phyloP scores from a whole-genome alignment of 2,888 invertebrate genomes.

The Escarpia spicata region DNA sequence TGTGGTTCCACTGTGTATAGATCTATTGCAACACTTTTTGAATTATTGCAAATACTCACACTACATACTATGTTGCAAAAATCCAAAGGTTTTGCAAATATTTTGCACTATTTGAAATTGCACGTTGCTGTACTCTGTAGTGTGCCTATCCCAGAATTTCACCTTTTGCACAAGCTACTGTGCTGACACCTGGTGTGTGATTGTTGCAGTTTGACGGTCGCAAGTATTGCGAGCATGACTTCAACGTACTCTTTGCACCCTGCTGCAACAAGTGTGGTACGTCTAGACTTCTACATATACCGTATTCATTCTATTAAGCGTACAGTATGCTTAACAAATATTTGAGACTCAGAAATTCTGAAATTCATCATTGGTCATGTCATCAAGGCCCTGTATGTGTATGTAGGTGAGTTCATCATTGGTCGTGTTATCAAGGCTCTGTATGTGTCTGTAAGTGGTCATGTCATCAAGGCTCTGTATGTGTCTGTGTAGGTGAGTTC shows the following conservation, averaged over 20 bases:
- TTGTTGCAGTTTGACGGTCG: constrained; percentile 85
- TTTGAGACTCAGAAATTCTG: too few species aligned
- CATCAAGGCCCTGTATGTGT: neutral
- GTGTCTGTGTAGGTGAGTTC: neutral
- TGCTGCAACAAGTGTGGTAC: constrained; percentile 81
- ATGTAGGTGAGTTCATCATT: neutral
- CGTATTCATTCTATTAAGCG: too few species aligned
- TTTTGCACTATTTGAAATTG: neutral
- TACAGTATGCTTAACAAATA: too few species aligned
- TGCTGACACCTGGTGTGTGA: neutral
- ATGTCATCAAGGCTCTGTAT: neutral
- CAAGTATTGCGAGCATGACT: constrained; percentile 99
- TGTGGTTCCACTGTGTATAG: too few species aligned
- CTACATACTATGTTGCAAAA: neutral
- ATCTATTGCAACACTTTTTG: neutral
- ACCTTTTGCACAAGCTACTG: neutral
- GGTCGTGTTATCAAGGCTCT: neutral
- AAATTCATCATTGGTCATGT: neutral
- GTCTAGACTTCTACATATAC: neutral
- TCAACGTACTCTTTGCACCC: constrained; percentile 95
- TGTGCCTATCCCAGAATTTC: neutral
- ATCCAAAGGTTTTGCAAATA: neutral
- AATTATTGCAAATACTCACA: constrained; percentile 7
- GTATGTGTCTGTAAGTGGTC: neutral
- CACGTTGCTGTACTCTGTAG: neutral